Conservation (phyloP, 2,797 vertebrate species). For the Scolopax bukidnonensis region DNA sequence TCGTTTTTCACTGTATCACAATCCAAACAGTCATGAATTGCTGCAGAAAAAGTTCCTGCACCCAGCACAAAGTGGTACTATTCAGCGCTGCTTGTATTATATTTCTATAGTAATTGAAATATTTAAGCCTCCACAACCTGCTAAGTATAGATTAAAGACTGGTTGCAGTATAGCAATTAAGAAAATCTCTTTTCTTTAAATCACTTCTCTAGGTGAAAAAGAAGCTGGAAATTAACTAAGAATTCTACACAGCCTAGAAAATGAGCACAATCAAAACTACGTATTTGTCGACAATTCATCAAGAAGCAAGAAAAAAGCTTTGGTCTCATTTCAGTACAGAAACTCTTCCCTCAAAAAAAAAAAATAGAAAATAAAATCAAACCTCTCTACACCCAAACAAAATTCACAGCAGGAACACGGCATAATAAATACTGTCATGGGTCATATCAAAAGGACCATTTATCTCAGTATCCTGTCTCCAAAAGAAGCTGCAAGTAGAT, state of each 20-base stretch:
- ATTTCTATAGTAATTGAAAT: not conserved
- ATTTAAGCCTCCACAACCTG: not conserved
- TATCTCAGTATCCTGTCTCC: not conserved
- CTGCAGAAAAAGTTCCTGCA: not conserved
- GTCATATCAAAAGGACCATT: constrained; percentile 6
- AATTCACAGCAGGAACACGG: not conserved
- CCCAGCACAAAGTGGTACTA: not conserved
- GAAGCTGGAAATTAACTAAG: not conserved
- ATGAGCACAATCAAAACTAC: not conserved
- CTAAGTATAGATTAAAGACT: not conserved
- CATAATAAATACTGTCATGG: not conserved
- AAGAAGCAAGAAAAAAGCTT: not conserved
- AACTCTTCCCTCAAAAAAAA: not conserved
- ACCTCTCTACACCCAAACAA: not conserved
- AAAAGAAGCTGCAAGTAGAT: not conserved
- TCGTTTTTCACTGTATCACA: not conserved
- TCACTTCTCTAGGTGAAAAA: not conserved
- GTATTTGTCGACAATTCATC: not conserved
- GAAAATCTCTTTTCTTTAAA: not conserved
- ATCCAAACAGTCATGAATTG: not conserved
- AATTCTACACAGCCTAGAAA: not conserved
- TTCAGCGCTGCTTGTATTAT: not conserved
- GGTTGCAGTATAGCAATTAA: not conserved
- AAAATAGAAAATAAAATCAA: not conserved
- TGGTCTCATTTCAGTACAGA: not conserved